phyloP scores from a whole-genome alignment of 2,888 invertebrate species.

The Nomada fucata region DNA sequence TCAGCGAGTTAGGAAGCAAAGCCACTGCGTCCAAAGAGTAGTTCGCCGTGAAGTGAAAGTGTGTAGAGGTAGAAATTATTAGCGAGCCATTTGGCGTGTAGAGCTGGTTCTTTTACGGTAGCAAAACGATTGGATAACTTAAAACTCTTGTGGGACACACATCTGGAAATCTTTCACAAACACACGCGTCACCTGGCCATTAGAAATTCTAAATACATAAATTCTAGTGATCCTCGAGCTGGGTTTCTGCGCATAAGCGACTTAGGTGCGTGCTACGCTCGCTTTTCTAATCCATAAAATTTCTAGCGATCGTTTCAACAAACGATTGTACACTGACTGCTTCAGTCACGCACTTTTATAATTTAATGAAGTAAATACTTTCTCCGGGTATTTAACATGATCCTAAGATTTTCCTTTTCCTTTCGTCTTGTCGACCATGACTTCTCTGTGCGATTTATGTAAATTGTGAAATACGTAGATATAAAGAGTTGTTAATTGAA shows the following conservation, averaged over 20 bases:
- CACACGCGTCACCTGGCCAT: background rate
- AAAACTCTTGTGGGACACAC: background rate
- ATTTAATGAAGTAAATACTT: background rate
- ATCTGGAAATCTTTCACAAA: background rate
- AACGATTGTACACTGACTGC: background rate
- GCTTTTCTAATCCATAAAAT: constrained; percentile 29
- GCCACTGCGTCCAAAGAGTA: constrained; percentile 22
- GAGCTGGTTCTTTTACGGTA: constrained; percentile 6
- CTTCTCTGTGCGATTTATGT: no score
- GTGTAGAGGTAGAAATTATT: constrained; percentile 41
- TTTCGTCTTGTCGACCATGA: no score
- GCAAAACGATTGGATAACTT: constrained; percentile 44
- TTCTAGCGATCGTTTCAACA: background rate
- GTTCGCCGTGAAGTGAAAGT: constrained; percentile 51
- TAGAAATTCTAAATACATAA: constrained; percentile 11
- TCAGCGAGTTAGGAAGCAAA: constrained; percentile 26
- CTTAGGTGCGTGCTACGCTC: background rate
- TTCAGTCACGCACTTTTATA: background rate
- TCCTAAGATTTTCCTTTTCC: no score
- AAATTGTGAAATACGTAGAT: no score
- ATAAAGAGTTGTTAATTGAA: no score
- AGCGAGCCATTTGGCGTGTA: constrained; percentile 2
- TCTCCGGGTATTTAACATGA: no score
- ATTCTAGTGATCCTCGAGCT: constrained; percentile 14
- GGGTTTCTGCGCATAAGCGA: background rate